These are phyloP conservation scores for Dinocampus coccinellae DNA, from an alignment of 2,888 invertebrate species.

Conservation along the genomic window DNA sequence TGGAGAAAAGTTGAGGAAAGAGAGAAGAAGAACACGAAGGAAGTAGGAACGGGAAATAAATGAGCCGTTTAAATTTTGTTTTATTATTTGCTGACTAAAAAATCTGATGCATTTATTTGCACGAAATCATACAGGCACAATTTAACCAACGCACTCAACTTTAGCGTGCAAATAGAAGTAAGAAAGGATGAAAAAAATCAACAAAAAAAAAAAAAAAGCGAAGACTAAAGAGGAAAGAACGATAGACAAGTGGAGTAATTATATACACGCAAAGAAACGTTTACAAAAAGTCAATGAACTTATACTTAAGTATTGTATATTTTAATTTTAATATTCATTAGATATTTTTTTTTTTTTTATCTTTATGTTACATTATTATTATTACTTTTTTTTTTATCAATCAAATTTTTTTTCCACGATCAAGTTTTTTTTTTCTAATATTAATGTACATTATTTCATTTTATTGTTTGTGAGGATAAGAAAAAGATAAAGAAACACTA, in stretches of 20 bases:
- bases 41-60: neutral
- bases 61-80: slow-evolving; percentile 14
- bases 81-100: slow-evolving; percentile 15
- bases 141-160: neutral
- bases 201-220: no score
- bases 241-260: slow-evolving; percentile 33
- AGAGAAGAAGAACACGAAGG: no score
- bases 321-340: neutral
- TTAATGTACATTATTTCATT: no score
- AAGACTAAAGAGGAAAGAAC: no score
- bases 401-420: no score
- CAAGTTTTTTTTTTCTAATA: no score
- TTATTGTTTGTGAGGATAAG: no score
- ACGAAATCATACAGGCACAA: slow-evolving; percentile 6
- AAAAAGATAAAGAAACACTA: no score
- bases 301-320: slow-evolving; percentile 18
- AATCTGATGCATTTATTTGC: slow-evolving; percentile 15
- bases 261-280: slow-evolving; percentile 33
- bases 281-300: slow-evolving; percentile 33
- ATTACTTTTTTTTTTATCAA: no score
- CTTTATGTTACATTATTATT: neutral
- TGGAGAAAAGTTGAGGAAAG: no score
- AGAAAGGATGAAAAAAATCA: no score
- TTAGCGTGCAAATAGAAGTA: slow-evolving; percentile 26
- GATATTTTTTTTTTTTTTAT: neutral